A percentile compares a stretch with the other conserved stretches of the same genome.
Conservation (phyloP, 92 coral and sea anemone genomes). For the Umimayanthus chanpuru region DNA sequence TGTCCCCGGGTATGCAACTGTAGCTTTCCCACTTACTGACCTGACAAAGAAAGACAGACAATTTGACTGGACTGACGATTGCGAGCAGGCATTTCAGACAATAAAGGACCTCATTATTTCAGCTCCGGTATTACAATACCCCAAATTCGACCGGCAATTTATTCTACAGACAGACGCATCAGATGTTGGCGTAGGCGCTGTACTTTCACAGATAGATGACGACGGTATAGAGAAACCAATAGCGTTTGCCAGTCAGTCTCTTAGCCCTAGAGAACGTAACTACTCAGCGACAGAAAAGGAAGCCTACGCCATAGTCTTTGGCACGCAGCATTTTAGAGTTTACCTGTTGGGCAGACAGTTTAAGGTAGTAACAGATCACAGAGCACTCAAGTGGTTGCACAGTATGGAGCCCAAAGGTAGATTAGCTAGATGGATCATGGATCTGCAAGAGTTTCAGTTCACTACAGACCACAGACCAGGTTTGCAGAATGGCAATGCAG, state of each 20-base stretch:
- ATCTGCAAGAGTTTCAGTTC: constrained; percentile 54
- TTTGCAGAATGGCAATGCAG: constrained; percentile 27
- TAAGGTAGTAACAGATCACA: constrained; percentile 21
- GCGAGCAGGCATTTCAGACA: not conserved
- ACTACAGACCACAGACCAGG: constrained; percentile 37
- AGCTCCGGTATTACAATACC: constrained; percentile 34
- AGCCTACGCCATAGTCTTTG: not conserved
- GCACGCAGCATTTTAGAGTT: constrained; percentile 21
- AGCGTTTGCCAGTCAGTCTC: constrained; percentile 40
- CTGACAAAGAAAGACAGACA: constrained; percentile 33
- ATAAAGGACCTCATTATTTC: constrained; percentile 21
- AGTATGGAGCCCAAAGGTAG: constrained; percentile 53
- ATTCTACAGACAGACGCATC: constrained; percentile 21
- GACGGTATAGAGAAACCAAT: constrained; percentile 14
- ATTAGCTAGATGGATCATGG: constrained; percentile 51
- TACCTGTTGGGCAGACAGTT: constrained; percentile 44
- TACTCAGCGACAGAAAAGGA: constrained; percentile 17
- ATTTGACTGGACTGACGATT: constrained; percentile 43
- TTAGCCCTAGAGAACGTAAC: not conserved
- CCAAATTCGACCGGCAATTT: constrained; percentile 1
- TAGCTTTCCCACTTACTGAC: constrained; percentile 43
- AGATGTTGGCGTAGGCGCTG: constrained; percentile 24
- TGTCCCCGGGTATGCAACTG: constrained; percentile 35
- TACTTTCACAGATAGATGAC: constrained; percentile 34
- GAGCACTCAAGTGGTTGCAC: constrained; percentile 31